These are phyloP conservation scores for Morphnarchus princeps DNA, from an alignment of 2,113 vertebrate genomes.

Conservation along the genomic window DNA sequence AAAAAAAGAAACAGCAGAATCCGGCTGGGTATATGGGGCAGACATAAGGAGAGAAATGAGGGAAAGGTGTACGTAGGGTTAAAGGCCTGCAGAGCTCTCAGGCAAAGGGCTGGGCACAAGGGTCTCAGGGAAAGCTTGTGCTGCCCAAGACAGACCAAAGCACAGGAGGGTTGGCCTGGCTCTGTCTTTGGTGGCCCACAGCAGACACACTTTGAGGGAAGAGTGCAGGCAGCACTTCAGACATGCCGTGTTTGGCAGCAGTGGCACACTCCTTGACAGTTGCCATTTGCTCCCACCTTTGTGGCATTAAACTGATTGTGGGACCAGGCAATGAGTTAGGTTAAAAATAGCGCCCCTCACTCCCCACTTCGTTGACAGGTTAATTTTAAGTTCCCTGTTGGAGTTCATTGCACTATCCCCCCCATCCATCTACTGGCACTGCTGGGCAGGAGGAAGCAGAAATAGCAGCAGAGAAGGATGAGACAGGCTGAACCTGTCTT, in stretches of 20 bases:
- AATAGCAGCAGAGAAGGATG: neutral
- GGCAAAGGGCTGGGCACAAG: neutral
- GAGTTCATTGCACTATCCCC: neutral
- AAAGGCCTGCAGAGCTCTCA: neutral
- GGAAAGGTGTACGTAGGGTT: neutral
- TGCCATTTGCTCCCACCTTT: neutral
- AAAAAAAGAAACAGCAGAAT: neutral
- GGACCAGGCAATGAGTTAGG: neutral
- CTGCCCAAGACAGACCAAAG: neutral
- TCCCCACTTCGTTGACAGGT: neutral
- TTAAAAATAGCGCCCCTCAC: neutral
- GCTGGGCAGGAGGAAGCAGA: neutral
- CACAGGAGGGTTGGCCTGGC: too few species aligned
- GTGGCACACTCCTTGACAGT: neutral
- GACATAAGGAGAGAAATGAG: neutral
- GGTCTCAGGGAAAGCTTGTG: neutral
- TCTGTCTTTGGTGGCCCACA: neutral
- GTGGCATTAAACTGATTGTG: neutral
- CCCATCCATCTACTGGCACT: neutral
- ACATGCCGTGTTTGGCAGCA: fast-evolving
- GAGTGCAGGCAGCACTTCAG: neutral
- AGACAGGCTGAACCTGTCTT: neutral
- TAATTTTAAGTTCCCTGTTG: neutral
- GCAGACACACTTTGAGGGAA: neutral
- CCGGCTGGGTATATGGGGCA: neutral